A percentile compares a stretch with the other conserved stretches of the same genome.
These are phyloP conservation scores for Meles meles DNA, from an alignment of 2,113 vertebrate species.

Conservation along the genomic window DNA sequence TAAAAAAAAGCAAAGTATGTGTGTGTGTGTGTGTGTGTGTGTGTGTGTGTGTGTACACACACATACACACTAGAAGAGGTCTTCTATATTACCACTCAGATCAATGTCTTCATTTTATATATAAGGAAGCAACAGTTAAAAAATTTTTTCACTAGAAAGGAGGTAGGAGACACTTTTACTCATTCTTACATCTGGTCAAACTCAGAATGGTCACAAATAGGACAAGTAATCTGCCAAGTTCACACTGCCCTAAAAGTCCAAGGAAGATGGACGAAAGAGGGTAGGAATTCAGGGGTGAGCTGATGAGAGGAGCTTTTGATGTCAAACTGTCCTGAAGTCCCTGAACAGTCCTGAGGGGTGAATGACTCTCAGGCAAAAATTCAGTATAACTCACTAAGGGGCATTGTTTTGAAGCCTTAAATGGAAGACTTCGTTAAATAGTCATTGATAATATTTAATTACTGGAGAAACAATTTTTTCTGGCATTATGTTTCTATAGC, in stretches of 20 bases:
- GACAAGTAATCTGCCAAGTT: not conserved
- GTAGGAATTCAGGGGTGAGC: not conserved
- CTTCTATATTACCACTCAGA: not conserved
- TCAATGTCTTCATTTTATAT: not conserved
- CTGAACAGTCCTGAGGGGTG: not conserved
- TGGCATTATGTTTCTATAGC: not conserved
- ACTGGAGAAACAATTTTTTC: not conserved
- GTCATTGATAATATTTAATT: not conserved
- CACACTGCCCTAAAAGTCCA: not conserved
- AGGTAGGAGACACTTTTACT: not conserved
- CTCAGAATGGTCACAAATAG: not conserved
- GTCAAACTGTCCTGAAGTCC: not conserved
- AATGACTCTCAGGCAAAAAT: not conserved
- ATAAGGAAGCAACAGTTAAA: not conserved
- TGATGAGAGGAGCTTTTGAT: not conserved
- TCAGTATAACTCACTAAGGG: not conserved
- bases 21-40: too few relatives aligned
- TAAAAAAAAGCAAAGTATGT: not conserved
- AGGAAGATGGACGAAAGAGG: not conserved
- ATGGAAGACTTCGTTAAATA: not conserved
- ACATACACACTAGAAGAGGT: not conserved
- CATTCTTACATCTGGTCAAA: conserved; percentile 1
- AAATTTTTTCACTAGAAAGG: not conserved
- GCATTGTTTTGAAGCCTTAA: not conserved
- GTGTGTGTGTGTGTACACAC: not conserved